phyloP scores from a whole-genome alignment of 2,113 vertebrate species.

The Globicephala melas region DNA sequence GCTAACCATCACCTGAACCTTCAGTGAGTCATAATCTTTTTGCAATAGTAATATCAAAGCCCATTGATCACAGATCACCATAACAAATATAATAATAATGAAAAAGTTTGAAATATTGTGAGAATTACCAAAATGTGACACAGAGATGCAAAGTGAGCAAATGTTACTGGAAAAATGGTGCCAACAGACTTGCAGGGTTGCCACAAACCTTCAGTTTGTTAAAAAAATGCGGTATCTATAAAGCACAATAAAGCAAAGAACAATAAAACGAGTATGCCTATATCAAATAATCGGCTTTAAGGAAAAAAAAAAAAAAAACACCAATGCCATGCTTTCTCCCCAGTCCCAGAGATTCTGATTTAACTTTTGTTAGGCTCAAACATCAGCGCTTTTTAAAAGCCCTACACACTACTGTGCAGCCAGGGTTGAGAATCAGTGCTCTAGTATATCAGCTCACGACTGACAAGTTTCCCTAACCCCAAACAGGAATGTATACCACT shows the following conservation, averaged over 20 bases:
- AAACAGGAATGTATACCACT: not conserved
- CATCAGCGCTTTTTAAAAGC: not conserved
- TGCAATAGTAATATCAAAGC: not conserved
- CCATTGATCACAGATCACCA: not conserved
- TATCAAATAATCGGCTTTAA: not conserved
- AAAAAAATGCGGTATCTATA: not conserved
- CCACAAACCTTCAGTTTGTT: not conserved
- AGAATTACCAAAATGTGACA: not conserved
- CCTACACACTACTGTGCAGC: not conserved
- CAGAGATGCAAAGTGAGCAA: not conserved
- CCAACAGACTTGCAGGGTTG: not conserved
- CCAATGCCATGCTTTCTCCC: not conserved
- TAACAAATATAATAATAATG: not conserved
- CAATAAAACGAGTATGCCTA: not conserved
- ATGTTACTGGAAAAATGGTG: not conserved
- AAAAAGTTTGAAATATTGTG: not conserved
- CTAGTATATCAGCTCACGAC: not conserved
- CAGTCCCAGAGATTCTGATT: not conserved
- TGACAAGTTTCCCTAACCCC: not conserved
- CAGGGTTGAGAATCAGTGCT: not conserved
- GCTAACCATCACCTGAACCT: not conserved
- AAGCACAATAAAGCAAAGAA: not conserved
- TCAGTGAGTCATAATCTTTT: not conserved
- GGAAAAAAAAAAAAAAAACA: not conserved
- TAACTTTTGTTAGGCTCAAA: not conserved